A percentile compares a stretch with the other conserved stretches of the same genome.
Conservation (phyloP, 2,888 invertebrate species). For the Brenthis hecate region DNA sequence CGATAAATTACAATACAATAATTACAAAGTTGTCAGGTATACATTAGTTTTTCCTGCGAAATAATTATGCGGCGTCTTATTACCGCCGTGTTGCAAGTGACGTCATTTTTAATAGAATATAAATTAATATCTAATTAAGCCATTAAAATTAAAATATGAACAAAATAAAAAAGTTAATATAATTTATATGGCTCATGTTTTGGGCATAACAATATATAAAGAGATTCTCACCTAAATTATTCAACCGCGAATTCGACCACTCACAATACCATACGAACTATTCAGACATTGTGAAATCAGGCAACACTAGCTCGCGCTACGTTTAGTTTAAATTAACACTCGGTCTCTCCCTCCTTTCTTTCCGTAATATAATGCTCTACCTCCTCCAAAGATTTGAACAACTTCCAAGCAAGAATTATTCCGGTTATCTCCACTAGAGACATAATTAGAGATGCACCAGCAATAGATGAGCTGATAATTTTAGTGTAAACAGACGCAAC, state of each 20-base stretch:
- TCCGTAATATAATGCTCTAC: slow-evolving; percentile 77
- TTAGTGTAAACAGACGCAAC: slow-evolving; percentile 77
- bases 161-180: slow-evolving; percentile 18
- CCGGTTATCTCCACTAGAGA: slow-evolving; percentile 68
- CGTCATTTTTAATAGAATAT: slow-evolving; percentile 23
- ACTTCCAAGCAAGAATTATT: slow-evolving; percentile 67
- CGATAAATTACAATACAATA: slow-evolving; percentile 9
- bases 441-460: slow-evolving; percentile 69
- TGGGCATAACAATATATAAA: slow-evolving; percentile 27
- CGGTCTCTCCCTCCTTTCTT: slow-evolving; percentile 75
- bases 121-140: slow-evolving; percentile 19
- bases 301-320: slow-evolving; percentile 40
- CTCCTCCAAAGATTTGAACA: slow-evolving; percentile 69
- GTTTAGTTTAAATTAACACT: slow-evolving; percentile 56
- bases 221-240: slow-evolving; percentile 28
- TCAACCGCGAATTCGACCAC: slow-evolving; percentile 30
- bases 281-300: slow-evolving; percentile 22
- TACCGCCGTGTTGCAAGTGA: slow-evolving; percentile 28
- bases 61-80: slow-evolving; percentile 28
- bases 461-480: slow-evolving; percentile 74
- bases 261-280: slow-evolving; percentile 26
- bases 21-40: slow-evolving; percentile 14
- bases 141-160: slow-evolving; percentile 16
- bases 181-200: slow-evolving; percentile 16
- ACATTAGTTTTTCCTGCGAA: slow-evolving; percentile 22